Conservation (phyloP, 2,113 vertebrate species). For the Sialia sialis region DNA sequence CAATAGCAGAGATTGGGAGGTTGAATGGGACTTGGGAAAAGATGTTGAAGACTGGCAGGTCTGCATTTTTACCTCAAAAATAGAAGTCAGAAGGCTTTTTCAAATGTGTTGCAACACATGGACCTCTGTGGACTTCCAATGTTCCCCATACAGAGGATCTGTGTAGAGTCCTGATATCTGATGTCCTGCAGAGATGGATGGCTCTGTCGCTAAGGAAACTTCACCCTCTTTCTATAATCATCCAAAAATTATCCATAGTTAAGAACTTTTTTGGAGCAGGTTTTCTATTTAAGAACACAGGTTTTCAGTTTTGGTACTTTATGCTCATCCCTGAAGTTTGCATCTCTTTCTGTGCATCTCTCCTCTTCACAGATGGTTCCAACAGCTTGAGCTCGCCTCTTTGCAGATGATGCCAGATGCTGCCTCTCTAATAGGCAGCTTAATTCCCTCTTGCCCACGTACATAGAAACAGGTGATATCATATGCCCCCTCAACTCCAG, state of each 20-base stretch:
- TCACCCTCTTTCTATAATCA: neutral
- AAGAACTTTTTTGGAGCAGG: neutral
- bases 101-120: neutral
- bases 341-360: neutral
- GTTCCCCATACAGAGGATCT: neutral
- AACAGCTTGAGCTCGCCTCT: conserved; percentile 22
- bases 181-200: neutral
- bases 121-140: rapidly evolving
- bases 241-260: neutral
- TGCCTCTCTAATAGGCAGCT: neutral
- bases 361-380: conserved; percentile 9
- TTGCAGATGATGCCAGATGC: conserved; percentile 46
- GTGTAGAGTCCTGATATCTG: neutral
- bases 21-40: neutral
- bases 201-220: neutral
- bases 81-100: neutral
- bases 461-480: neutral
- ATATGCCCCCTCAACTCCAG: neutral
- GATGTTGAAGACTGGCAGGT: neutral
- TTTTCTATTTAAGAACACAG: neutral
- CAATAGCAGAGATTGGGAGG: neutral
- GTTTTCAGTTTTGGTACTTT: neutral
- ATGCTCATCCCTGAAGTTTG: neutral
- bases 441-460: neutral
- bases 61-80: neutral